These are phyloP conservation scores for Darevskia mixta DNA, from an alignment of 2,797 vertebrate species.

Conservation along the genomic window DNA sequence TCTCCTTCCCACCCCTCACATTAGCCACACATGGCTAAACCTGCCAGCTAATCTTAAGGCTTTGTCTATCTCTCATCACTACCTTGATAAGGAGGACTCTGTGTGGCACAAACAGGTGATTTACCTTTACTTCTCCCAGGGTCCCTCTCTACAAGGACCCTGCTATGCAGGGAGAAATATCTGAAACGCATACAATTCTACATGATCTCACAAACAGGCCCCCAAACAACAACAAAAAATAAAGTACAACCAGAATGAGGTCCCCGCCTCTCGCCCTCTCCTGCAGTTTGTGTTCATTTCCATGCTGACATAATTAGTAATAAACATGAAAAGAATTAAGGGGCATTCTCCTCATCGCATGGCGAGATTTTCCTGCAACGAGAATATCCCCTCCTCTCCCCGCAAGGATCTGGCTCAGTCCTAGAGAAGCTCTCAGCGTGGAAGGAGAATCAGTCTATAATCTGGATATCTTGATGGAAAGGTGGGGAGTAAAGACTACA, in stretches of 20 bases:
- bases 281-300: neutral
- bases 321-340: neutral
- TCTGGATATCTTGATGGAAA: neutral
- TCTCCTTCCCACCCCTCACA: neutral
- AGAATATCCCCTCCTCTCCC: neutral
- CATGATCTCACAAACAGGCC: neutral
- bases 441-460: neutral
- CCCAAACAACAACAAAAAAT: too few species aligned
- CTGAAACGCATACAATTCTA: too few species aligned
- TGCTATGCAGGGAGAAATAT: neutral
- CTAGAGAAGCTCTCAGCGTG: neutral
- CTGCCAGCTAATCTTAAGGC: too few species aligned
- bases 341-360: neutral
- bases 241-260: neutral
- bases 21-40: neutral
- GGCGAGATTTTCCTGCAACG: neutral
- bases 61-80: neutral
- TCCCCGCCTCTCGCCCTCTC: neutral
- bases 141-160: too few species aligned
- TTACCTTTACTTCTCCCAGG: neutral
- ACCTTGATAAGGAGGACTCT: neutral
- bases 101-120: rapidly evolving
- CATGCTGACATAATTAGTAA: neutral
- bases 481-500: neutral
- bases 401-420: too few species aligned